phyloP scores from a whole-genome alignment of 2,113 vertebrate genomes.

The Pontoporia blainvillei region DNA sequence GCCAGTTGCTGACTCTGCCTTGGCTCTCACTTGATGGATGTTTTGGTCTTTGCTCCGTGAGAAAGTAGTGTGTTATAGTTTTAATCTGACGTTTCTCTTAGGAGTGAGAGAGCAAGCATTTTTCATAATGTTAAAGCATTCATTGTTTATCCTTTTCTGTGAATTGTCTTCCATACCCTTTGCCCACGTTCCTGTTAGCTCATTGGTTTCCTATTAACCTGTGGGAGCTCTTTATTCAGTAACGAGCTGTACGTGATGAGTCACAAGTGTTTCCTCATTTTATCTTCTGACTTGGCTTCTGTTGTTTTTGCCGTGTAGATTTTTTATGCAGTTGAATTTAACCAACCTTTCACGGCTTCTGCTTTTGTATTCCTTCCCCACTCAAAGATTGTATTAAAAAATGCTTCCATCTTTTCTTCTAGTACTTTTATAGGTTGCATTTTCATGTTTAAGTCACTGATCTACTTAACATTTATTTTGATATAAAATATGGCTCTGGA shows the following conservation, averaged over 20 bases:
- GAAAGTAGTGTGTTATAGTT: neutral
- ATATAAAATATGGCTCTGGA: neutral
- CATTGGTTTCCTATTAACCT: neutral
- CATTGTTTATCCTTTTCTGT: neutral
- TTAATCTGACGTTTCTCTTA: accelerated
- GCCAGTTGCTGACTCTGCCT: neutral
- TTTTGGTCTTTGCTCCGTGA: neutral
- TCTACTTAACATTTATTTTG: neutral
- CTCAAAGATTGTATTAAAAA: neutral
- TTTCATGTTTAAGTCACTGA: neutral
- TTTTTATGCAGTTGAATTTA: neutral
- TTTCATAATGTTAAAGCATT: neutral
- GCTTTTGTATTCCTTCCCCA: neutral
- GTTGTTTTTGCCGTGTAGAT: accelerated
- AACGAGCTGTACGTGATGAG: neutral
- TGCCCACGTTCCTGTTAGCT: neutral
- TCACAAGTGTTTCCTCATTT: neutral
- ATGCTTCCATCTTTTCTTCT: neutral
- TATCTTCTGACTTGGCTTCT: neutral
- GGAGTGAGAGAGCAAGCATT: too few relatives aligned
- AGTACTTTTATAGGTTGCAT: neutral
- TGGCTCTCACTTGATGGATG: neutral
- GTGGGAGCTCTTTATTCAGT: neutral
- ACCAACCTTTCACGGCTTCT: neutral
- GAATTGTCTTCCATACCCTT: neutral